Conservation (phyloP, 2,113 vertebrate species). For the Antechinus flavipes region DNA sequence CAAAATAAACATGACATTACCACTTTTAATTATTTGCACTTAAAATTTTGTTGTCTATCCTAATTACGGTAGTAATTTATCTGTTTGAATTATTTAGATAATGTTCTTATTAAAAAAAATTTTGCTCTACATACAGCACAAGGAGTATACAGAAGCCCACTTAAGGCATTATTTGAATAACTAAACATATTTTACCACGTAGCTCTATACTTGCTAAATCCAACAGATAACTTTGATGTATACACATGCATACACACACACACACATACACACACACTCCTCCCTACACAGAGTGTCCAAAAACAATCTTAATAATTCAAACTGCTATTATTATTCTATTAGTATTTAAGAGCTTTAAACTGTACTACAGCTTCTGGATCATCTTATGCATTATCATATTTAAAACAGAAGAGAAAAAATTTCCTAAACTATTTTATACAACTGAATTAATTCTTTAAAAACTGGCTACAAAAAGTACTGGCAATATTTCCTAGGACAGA, state of each 20-base stretch:
- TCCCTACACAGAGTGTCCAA: not conserved
- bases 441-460: not conserved
- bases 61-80: not conserved
- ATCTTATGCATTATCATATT: not conserved
- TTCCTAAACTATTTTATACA: not conserved
- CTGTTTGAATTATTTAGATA: not conserved
- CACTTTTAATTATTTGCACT: not conserved
- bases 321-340: not conserved
- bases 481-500: not conserved
- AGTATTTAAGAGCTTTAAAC: not conserved
- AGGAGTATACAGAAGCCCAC: not conserved
- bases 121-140: not conserved
- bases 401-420: not conserved
- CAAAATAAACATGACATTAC: not conserved
- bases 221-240: not conserved
- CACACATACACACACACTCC: not conserved
- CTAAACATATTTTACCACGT: not conserved
- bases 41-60: not conserved
- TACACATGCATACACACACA: not conserved
- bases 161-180: not conserved
- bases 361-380: not conserved
- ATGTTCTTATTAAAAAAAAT: not conserved
- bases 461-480: not conserved
- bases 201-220: not conserved
- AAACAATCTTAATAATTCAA: not conserved